Conservation (phyloP, 2,797 vertebrate species). For the Clarias laeviceps region DNA sequence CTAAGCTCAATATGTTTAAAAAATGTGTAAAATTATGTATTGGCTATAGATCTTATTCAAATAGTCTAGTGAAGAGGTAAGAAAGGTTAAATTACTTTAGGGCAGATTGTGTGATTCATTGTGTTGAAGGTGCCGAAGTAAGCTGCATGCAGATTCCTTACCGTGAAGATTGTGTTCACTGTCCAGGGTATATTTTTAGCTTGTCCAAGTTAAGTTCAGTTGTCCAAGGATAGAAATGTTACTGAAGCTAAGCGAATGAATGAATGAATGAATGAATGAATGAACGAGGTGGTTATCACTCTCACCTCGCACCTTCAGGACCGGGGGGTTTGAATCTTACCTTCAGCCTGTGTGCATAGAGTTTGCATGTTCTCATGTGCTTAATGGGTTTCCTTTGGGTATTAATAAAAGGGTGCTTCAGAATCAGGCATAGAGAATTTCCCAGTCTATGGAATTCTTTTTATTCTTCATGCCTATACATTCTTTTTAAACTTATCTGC, state of each 20-base stretch:
- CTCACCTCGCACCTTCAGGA: too few species aligned
- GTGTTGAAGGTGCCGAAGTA: background rate
- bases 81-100: constrained; percentile 1
- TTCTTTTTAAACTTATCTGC: background rate
- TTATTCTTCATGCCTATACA: background rate
- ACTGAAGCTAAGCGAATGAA: background rate
- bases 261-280: background rate
- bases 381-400: too few species aligned
- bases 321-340: too few species aligned
- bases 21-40: constrained; percentile 15
- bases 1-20: background rate
- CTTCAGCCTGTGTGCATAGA: too few species aligned
- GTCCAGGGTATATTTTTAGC: background rate
- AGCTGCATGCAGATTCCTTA: background rate
- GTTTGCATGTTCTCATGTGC: too few species aligned
- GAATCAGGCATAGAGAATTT: background rate
- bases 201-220: background rate
- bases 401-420: background rate
- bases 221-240: background rate
- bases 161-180: background rate
- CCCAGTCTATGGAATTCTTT: background rate
- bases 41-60: constrained; percentile 7
- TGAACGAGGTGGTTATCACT: background rate
- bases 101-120: background rate
- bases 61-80: background rate